Evolutionary conservation across 2,797 vertebrate species (phyloP).

Genomic region (Argyrosomus regius): DNA sequence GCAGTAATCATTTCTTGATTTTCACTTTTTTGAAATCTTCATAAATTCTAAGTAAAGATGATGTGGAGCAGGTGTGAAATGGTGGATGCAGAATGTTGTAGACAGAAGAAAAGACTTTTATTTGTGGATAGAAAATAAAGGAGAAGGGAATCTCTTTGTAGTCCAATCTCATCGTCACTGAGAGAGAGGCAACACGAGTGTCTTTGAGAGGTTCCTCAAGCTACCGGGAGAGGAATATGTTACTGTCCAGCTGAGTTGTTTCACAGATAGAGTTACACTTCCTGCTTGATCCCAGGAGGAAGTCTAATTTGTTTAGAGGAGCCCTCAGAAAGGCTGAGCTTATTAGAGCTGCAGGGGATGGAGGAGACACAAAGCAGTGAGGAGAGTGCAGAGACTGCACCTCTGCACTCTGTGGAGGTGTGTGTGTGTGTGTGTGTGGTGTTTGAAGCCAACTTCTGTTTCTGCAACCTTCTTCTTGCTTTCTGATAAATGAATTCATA

Average conservation of each 20-base stretch:
- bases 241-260: constrained; percentile 13
- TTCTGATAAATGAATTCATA: no score
- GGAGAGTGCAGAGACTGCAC: neutral
- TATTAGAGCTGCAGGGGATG: constrained; percentile 46
- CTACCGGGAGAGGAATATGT: constrained; percentile 28
- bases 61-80: neutral
- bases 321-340: constrained; percentile 46
- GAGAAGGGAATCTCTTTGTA: constrained; percentile 64
- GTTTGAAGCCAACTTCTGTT: neutral
- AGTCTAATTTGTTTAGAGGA: constrained; percentile 58
- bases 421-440: constrained; percentile 1
- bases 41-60: no score
- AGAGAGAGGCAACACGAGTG: constrained; percentile 13
- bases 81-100: neutral
- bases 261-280: constrained; percentile 55
- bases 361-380: neutral
- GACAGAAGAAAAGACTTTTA: constrained; percentile 32
- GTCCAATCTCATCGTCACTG: constrained; percentile 58
- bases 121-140: constrained; percentile 59
- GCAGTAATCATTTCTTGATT: neutral
- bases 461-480: no score
- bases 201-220: constrained; percentile 8
- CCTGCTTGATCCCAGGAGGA: constrained; percentile 61
- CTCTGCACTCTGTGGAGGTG: neutral
- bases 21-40: no score